Evolutionary conservation across 2,888 invertebrate genomes (phyloP).

Genomic region (Rhagium mordax): DNA sequence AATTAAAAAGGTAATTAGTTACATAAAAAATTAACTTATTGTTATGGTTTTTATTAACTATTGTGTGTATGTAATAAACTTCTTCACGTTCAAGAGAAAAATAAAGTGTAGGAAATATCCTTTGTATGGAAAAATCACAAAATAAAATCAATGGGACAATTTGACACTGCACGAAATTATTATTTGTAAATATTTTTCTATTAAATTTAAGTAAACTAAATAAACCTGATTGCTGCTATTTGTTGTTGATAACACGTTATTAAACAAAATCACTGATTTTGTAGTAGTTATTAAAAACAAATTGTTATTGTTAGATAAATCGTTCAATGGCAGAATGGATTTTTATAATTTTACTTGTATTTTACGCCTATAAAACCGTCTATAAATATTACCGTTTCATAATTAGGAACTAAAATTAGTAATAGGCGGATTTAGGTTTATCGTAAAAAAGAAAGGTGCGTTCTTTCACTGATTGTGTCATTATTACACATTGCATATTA

Average conservation of each 20-base stretch:
- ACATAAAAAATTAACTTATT: conserved; percentile 14
- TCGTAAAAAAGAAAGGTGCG: conserved; percentile 37
- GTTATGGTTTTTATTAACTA: neutral
- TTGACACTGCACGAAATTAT: conserved; percentile 4
- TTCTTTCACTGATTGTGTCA: conserved; percentile 22
- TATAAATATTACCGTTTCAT: neutral
- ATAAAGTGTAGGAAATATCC: neutral
- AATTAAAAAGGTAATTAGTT: conserved; percentile 4
- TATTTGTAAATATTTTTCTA: conserved; percentile 19
- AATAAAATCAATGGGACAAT: neutral
- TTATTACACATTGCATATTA: conserved; percentile 1
- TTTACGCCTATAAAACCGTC: neutral
- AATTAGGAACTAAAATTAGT: neutral
- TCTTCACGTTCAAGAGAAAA: neutral
- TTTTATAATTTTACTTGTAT: neutral
- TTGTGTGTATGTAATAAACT: neutral
- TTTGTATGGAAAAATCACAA: neutral
- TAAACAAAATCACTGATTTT: conserved; percentile 13
- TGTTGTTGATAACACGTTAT: conserved; percentile 19
- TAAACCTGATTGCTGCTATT: conserved; percentile 12
- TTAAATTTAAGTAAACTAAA: neutral
- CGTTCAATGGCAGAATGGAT: neutral
- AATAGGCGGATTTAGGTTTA: conserved; percentile 2
- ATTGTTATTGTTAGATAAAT: conserved; percentile 24
- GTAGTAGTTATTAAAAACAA: conserved; percentile 8